Percentiles rank a stretch among this genome's conserved stretches.
These are phyloP conservation scores for Sander vitreus DNA, from an alignment of 2,113 vertebrate genomes.

Conservation along the genomic window DNA sequence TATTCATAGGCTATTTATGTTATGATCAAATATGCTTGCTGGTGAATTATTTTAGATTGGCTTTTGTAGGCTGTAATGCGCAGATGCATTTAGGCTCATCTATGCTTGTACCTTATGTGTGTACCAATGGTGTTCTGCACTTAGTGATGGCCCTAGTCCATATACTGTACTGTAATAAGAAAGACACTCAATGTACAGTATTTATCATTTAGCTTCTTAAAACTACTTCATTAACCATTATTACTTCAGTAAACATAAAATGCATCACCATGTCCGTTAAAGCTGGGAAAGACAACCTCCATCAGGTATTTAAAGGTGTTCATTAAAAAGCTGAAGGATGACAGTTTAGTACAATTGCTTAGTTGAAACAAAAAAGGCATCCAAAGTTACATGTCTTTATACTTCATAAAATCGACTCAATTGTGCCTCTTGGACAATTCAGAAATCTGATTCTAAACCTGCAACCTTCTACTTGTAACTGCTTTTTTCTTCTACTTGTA, in stretches of 20 bases:
- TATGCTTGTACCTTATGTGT: neutral
- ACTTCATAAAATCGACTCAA: neutral
- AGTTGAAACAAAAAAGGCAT: neutral
- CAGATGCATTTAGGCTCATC: neutral
- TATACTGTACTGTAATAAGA: neutral
- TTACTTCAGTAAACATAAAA: neutral
- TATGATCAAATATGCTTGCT: neutral
- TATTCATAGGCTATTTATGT: neutral
- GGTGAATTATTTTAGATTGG: neutral
- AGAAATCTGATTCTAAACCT: no score
- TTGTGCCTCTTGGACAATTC: no score
- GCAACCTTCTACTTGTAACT: no score
- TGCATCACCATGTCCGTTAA: neutral
- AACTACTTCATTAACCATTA: neutral
- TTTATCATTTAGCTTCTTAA: neutral
- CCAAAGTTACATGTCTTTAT: neutral
- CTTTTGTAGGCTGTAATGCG: neutral
- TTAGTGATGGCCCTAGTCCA: neutral
- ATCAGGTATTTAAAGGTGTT: neutral
- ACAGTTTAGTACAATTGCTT: neutral
- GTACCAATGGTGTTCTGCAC: neutral
- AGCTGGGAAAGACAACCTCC: neutral
- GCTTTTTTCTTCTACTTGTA: no score
- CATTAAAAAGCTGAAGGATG: neutral
- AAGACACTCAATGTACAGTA: neutral